phyloP scores from a whole-genome alignment of 2,888 invertebrate species.

The Sialis fuliginosa region DNA sequence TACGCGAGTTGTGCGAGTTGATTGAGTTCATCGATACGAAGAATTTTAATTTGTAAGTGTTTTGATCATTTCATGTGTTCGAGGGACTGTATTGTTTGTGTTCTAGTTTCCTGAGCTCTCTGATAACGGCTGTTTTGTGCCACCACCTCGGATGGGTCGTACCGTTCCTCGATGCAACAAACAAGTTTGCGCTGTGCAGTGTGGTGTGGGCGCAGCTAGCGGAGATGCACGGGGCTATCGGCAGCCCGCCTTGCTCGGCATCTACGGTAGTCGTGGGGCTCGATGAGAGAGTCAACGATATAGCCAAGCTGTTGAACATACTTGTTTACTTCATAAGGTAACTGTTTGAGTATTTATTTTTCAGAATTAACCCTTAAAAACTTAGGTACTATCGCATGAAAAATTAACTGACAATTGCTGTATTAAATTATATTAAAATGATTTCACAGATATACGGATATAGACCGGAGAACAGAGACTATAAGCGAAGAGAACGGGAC shows the following conservation, averaged over 20 bases:
- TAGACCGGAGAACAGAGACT: no score
- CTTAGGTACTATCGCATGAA: constrained; percentile 45
- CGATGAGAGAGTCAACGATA: constrained; percentile 42
- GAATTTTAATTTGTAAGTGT: constrained; percentile 74
- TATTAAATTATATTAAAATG: no score
- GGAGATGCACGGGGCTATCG: constrained; percentile 73
- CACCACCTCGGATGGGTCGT: constrained; percentile 86
- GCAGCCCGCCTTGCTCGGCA: constrained; percentile 56
- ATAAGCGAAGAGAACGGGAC: no score
- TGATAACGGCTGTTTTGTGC: constrained; percentile 73
- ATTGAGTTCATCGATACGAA: constrained; percentile 62
- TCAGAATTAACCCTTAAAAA: no score
- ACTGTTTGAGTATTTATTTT: neutral
- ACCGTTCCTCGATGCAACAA: constrained; percentile 31
- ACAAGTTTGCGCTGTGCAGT: constrained; percentile 47
- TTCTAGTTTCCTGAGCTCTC: constrained; percentile 76
- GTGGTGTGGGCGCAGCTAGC: constrained; percentile 80
- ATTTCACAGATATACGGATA: no score
- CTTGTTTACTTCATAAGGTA: constrained; percentile 65
- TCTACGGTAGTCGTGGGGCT: constrained; percentile 63
- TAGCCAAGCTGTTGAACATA: constrained; percentile 56
- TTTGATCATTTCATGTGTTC: neutral
- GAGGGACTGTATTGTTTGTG: constrained; percentile 9
- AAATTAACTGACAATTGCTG: no score
- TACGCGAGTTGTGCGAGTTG: constrained; percentile 42